Evolutionary conservation across 2,113 vertebrate genomes (phyloP).

Genomic region (Colius striatus): DNA sequence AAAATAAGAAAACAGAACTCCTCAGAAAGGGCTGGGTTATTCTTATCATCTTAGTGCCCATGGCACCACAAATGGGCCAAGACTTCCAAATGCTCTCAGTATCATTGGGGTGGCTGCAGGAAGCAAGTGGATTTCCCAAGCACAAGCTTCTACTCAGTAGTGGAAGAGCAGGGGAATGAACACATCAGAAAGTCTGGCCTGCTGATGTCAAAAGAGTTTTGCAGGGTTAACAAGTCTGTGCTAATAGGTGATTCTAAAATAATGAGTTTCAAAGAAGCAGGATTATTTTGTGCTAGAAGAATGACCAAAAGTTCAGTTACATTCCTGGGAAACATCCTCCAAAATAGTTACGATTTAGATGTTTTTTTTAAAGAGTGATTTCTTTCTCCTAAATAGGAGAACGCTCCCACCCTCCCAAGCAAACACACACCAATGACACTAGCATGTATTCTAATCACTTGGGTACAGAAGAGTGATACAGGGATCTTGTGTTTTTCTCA

Average conservation of each 20-base stretch:
- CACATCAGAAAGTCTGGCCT: background rate
- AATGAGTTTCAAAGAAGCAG: background rate
- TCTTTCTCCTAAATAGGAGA: background rate
- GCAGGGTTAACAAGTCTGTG: background rate
- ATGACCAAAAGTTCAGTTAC: background rate
- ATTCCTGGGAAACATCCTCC: background rate
- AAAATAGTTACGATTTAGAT: background rate
- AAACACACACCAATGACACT: background rate
- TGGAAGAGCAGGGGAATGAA: background rate
- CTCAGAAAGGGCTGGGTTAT: background rate
- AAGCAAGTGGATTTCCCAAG: background rate
- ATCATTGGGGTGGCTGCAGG: background rate
- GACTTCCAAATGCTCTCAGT: rapidly evolving
- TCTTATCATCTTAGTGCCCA: background rate
- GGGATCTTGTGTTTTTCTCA: background rate
- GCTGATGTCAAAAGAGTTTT: background rate
- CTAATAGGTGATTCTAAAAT: background rate
- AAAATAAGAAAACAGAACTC: background rate
- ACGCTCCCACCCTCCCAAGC: too few species aligned
- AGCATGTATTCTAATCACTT: background rate
- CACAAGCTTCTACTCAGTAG: background rate
- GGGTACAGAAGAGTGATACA: background rate
- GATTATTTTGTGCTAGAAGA: background rate
- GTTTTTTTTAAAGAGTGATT: background rate
- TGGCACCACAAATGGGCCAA: rapidly evolving